Conservation (phyloP, 2,113 vertebrate genomes). For the Scytalopus superciliaris region DNA sequence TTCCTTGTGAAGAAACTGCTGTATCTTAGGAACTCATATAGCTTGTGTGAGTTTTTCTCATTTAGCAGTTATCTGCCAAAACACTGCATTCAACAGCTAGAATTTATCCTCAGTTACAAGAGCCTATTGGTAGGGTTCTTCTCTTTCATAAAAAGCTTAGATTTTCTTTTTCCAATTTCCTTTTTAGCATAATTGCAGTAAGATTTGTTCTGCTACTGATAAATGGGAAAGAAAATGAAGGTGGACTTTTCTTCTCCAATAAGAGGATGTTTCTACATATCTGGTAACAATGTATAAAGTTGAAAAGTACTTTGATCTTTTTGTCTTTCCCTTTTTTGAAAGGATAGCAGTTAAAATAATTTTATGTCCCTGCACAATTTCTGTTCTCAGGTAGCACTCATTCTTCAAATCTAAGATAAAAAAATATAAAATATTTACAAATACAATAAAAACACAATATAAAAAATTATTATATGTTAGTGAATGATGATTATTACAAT, state of each 20-base stretch:
- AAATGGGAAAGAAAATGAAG: not conserved
- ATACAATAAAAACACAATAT: not conserved
- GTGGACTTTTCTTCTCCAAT: not conserved
- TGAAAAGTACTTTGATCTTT: not conserved
- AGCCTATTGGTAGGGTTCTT: not conserved
- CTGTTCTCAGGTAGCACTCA: not conserved
- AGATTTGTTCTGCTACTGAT: not conserved
- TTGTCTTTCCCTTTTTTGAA: not conserved
- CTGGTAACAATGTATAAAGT: not conserved
- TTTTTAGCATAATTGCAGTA: not conserved
- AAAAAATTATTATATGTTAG: not conserved
- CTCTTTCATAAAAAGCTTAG: not conserved
- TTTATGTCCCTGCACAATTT: not conserved
- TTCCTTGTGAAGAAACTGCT: not conserved
- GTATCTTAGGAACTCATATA: not conserved
- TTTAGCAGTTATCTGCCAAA: not conserved
- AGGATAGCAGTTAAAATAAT: not conserved
- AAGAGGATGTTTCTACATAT: not conserved
- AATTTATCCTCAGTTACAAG: not conserved
- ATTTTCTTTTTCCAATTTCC: not conserved
- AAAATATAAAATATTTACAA: not conserved
- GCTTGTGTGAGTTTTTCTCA: not conserved
- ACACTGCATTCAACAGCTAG: not conserved
- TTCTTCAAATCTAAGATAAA: not conserved
- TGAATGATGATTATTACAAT: rapidly evolving